These are phyloP conservation scores for Cacatua alba DNA, from an alignment of 2,113 vertebrate genomes.

Conservation along the genomic window DNA sequence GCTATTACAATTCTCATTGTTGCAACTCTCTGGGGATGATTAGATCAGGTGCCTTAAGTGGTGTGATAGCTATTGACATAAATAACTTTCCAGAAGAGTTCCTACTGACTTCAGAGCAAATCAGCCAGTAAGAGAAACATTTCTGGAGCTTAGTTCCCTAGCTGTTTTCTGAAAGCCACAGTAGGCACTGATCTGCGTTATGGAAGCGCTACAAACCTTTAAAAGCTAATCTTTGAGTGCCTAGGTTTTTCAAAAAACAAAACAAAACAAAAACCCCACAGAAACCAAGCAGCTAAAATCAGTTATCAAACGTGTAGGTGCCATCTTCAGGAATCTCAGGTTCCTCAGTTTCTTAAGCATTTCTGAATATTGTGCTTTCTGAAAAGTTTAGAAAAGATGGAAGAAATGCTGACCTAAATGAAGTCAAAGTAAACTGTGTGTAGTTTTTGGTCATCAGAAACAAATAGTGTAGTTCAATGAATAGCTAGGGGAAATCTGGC, in stretches of 20 bases:
- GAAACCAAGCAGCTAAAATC: neutral
- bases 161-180: neutral
- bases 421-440: neutral
- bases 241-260: neutral
- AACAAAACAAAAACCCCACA: neutral
- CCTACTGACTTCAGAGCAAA: slow-evolving; percentile 5
- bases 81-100: slow-evolving; percentile 45
- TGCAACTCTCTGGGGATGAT: slow-evolving; percentile 20
- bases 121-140: neutral
- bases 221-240: neutral
- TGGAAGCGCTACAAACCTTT: neutral
- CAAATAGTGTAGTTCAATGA: neutral
- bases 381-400: neutral
- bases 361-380: neutral
- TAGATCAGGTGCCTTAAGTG: neutral
- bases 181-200: neutral
- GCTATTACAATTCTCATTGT: slow-evolving; percentile 58
- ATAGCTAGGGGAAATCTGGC: neutral
- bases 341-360: neutral
- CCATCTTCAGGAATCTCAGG: neutral
- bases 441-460: neutral
- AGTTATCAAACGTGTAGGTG: neutral
- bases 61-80: slow-evolving; percentile 46
- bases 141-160: neutral
- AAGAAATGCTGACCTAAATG: neutral